Percentiles rank a stretch among this genome's conserved stretches.
Conservation (phyloP, 2,797 vertebrate genomes). For the Benthosema pterotum region DNA sequence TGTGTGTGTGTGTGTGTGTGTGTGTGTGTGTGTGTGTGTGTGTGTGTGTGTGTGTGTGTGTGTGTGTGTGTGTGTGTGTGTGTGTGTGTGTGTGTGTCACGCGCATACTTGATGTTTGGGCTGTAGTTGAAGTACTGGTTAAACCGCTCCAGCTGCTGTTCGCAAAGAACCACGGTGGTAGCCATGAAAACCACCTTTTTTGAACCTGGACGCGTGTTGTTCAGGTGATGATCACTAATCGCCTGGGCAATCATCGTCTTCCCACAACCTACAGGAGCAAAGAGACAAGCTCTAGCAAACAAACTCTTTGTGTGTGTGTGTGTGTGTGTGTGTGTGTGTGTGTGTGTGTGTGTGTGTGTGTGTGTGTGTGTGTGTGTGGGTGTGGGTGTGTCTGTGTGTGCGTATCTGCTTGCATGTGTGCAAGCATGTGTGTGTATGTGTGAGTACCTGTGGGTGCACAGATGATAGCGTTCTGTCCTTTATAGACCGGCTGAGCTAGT, state of each 20-base stretch:
- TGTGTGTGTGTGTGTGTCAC: too few species aligned
- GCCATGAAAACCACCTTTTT: constrained; percentile 71
- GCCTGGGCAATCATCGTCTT: constrained; percentile 5
- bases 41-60: constrained; percentile 12
- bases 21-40: constrained; percentile 8
- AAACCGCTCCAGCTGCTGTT: constrained; percentile 81
- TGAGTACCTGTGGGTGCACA: constrained; percentile 60
- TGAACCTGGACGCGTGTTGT: constrained; percentile 12
- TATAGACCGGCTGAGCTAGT: constrained; percentile 27
- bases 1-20: background rate
- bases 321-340: background rate
- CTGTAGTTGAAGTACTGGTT: constrained; percentile 77
- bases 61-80: constrained; percentile 2
- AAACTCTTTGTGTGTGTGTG: background rate
- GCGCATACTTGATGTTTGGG: constrained; percentile 61
- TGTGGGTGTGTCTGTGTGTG: background rate
- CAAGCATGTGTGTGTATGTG: background rate
- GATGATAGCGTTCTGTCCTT: constrained; percentile 59
- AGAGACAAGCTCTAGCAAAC: too few species aligned
- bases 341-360: background rate
- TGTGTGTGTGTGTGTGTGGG: constrained; percentile 46
- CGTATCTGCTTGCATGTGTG: constrained; percentile 48
- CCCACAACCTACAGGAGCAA: constrained; percentile 4
- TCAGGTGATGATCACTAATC: constrained; percentile 76
- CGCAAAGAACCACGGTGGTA: constrained; percentile 79